Evolutionary conservation across 2,113 vertebrate genomes (phyloP).

Genomic region (Tupaia tana): DNA sequence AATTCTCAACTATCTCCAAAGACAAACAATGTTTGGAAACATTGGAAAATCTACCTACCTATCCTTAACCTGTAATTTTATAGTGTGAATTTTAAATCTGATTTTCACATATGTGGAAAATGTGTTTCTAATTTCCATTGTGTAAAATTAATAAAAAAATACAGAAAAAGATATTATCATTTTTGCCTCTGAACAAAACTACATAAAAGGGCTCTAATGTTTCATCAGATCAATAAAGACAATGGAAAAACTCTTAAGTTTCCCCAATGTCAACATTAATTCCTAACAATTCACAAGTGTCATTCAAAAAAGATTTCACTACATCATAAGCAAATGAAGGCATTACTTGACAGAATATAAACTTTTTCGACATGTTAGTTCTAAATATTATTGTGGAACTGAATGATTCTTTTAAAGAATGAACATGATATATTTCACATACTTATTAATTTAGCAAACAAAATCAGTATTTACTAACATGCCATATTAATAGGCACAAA

Average conservation of each 20-base stretch:
- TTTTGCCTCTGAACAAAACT: conserved; percentile 23
- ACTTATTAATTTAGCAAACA: conserved; percentile 49
- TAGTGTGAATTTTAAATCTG: neutral
- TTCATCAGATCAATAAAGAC: conserved; percentile 32
- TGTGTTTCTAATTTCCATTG: neutral
- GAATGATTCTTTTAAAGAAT: conserved; percentile 26
- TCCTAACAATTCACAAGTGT: conserved; percentile 24
- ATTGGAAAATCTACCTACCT: conserved; percentile 28
- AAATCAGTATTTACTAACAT: conserved; percentile 38
- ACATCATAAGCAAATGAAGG: neutral
- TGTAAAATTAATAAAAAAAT: conserved; percentile 25
- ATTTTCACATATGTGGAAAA: neutral
- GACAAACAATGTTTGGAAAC: neutral
- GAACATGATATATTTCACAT: neutral
- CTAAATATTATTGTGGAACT: neutral
- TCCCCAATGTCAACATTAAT: neutral
- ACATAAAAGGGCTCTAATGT: neutral
- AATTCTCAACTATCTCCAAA: conserved; percentile 4
- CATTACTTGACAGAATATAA: conserved; percentile 14
- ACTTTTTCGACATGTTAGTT: conserved; percentile 14
- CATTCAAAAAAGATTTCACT: neutral
- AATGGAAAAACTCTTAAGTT: conserved; percentile 26
- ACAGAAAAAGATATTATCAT: neutral
- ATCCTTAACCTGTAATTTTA: neutral
- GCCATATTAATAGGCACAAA: conserved; percentile 28